Conservation (phyloP, 2,888 invertebrate genomes). For the Hesperia comma region DNA sequence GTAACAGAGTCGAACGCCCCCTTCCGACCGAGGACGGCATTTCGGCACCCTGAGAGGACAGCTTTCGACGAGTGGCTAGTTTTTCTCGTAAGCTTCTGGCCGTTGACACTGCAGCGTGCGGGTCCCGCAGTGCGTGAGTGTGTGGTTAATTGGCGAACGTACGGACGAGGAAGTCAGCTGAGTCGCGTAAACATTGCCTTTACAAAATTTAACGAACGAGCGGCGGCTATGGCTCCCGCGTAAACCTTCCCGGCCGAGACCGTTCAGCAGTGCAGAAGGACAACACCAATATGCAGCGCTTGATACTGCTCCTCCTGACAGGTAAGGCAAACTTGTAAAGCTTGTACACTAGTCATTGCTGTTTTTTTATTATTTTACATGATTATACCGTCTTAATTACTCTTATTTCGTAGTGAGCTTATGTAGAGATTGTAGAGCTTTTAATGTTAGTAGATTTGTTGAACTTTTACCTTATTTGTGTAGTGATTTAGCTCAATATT, state of each 20-base stretch:
- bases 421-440: conserved; percentile 19
- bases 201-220: conserved; percentile 57
- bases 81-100: conserved; percentile 77
- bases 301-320: conserved; percentile 72
- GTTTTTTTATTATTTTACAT: not conserved
- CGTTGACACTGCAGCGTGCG: conserved; percentile 83
- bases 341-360: conserved; percentile 12
- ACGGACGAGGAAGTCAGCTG: conserved; percentile 75
- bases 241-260: conserved; percentile 57
- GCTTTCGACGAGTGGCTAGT: conserved; percentile 76
- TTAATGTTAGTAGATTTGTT: not conserved
- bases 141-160: conserved; percentile 79
- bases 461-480: not conserved
- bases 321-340: conserved; percentile 56
- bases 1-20: conserved; percentile 50
- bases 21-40: conserved; percentile 45
- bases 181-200: conserved; percentile 77
- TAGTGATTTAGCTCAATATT: conserved; percentile 1
- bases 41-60: conserved; percentile 55
- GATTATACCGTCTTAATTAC: too few species aligned
- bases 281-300: conserved; percentile 69
- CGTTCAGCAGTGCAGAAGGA: conserved; percentile 52
- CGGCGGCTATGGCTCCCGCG: conserved; percentile 66
- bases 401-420: not conserved
- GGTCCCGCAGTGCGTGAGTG: conserved; percentile 83